Base-by-base conservation (phyloP, 2,888 invertebrate genomes). In the Caenorhabditis macrosperma region DNA sequence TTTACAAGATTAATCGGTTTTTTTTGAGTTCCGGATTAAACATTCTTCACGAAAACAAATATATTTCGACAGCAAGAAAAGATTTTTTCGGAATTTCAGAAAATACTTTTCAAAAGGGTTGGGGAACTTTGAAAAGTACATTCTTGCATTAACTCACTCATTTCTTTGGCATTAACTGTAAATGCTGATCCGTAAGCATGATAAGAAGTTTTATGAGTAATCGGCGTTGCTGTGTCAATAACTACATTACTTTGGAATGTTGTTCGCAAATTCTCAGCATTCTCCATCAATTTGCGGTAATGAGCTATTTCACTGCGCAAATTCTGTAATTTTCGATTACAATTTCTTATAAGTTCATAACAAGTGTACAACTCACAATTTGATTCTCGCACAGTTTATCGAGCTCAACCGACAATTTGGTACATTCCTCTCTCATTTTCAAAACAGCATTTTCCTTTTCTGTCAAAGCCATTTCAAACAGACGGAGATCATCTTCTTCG, bases 371-470 rank as follows among this genome's bases (percentile, higher is more conserved):
- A 55, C 64, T 72, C 17, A 79, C 78, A 17, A 68, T 68, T 17
- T 79, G 67, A 12, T 79, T 79, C 12, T 79, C 78, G 15, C 68
- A 74, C 1, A 79, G 60, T 24, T 48, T 69, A n/a, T 79, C 75
- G 2, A 79, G 48, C 30, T 79, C 52, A 20, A 75, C 69, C 4
- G 74, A 64, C 12, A 74, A 41, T 57, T 64, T 69, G 15, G 74
- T 79, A 46, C 74, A 79, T 52, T 74, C 64, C 4, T 72, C 79
- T 46, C 75, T 66, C 75, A 74, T 79, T 38, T 64, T 75, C 2
- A 55, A 44, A 0, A 75, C 64, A 9, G 64, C 64, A 22, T 55
- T 67, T 48, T 79, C 79, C 24, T 69, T 75, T 20, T 79, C 75
- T 9, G 61, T 63, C 6, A 79, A 26, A 4, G 63, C 24, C 4